Evolutionary conservation across 1,140 invertebrate genomes (phyloP).

Genomic region (Ostrea edulis): DNA sequence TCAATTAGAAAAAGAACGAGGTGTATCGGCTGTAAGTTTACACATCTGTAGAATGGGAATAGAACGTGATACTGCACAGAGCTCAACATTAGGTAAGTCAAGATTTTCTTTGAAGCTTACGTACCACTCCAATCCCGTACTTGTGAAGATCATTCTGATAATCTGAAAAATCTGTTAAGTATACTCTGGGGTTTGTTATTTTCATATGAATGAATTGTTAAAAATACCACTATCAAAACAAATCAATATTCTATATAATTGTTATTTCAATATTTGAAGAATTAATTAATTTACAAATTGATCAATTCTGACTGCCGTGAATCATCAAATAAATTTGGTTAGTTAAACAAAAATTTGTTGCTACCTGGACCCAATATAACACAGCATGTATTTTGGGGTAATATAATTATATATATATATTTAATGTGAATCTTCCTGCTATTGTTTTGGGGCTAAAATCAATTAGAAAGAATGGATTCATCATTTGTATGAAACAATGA

Average conservation of each 20-base stretch:
- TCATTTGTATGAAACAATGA: neutral
- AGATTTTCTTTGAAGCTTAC: conserved; percentile 9
- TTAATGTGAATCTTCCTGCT: neutral
- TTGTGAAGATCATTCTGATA: conserved; percentile 2
- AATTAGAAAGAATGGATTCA: neutral
- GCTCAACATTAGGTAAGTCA: neutral
- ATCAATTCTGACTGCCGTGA: neutral
- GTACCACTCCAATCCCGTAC: neutral
- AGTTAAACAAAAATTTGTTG: neutral
- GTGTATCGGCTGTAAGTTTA: conserved; percentile 22
- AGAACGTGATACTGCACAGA: neutral
- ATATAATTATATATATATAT: neutral
- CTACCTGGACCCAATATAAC: neutral
- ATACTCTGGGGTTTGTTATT: neutral
- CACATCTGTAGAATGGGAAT: conserved; percentile 8
- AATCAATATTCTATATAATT: neutral
- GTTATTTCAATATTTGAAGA: conserved; percentile 4
- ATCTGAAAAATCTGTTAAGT: neutral
- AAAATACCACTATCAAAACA: neutral
- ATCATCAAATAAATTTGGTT: neutral
- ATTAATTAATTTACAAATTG: neutral
- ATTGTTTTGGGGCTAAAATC: neutral
- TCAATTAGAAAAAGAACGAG: conserved; percentile 28
- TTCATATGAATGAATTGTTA: neutral
- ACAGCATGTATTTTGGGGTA: neutral